A percentile compares a stretch with the other conserved stretches of the same genome.
These are phyloP conservation scores for Musca domestica DNA, from an alignment of 1,140 invertebrate species.

Conservation along the genomic window DNA sequence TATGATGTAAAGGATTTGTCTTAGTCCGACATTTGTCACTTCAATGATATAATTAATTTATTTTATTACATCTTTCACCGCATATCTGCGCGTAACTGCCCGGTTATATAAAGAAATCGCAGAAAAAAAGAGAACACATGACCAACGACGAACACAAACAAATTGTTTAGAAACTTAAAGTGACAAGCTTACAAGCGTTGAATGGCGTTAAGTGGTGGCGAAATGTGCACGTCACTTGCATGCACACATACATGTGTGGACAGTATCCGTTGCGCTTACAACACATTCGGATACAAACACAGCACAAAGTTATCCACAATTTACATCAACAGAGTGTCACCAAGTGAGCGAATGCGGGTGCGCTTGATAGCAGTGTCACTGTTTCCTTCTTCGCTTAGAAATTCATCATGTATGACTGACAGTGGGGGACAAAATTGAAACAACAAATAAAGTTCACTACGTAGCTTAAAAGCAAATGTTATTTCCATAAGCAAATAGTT, in stretches of 20 bases:
- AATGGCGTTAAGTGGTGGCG: constrained; percentile 18
- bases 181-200: constrained; percentile 20
- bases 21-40: too few relatives aligned
- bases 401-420: too few relatives aligned
- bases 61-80: too few relatives aligned
- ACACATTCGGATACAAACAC: constrained; percentile 1
- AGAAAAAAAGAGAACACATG: background rate
- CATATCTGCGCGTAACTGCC: too few relatives aligned
- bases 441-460: too few relatives aligned
- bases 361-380: background rate
- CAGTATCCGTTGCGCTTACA: background rate
- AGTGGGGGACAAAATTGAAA: too few relatives aligned
- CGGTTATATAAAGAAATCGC: too few relatives aligned
- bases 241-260: background rate
- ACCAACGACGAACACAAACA: constrained; percentile 10
- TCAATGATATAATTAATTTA: too few relatives aligned
- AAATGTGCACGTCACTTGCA: constrained; percentile 12
- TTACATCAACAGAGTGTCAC: too few relatives aligned
- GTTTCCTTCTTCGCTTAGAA: background rate
- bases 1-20: too few relatives aligned
- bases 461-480: too few relatives aligned
- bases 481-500: too few relatives aligned
- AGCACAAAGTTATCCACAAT: background rate
- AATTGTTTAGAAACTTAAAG: constrained; percentile 16
- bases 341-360: background rate